Evolutionary conservation across 2,113 vertebrate species (phyloP), one percentile per base, ranked within the genome.

Genomic region (Macquaria ambigua): DNA sequence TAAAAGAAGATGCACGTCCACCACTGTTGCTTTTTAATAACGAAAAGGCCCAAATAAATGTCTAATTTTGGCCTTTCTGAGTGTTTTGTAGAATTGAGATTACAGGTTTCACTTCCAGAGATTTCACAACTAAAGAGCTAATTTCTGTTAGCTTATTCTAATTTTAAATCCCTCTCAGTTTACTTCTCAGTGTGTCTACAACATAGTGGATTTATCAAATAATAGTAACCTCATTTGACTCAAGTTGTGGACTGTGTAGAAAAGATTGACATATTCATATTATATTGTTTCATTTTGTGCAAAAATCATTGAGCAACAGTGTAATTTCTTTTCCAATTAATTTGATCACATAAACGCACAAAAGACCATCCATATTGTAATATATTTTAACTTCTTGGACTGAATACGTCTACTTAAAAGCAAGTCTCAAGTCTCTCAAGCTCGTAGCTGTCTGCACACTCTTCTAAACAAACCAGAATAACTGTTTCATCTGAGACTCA

Each of bases 351-450:
- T 3, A 53, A 31, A 12, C 64, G 23, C 31, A 52, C 50, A 75
- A 39, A 31, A 50, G 2, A 73, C 8, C 37, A 39, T 23, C 8
- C 2, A 37, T 71, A 62, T 48, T 67, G 9, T 56, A 39, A 55
- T 37, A 18, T 28, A 0, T 61, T 84, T 70, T 25, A 74, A 71
- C 37, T 74, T 74, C 3, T 46, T 76, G 67, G 48, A 58, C 81
- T 84, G 34, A 84, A 66, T 79, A 61, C 9, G 21, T 87, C 68
- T 56, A 7, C 76, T 71, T 83, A 12, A 82, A 87, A 83, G 62
- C 5, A 50, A 21, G 6, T 34, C 41, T 79, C n/a, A 55, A 43
- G 10, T 50, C 69, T 72, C 20, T 55, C 15, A 72, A 11, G 75
- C 50, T 77, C 39, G 20, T 1, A 69, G 37, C 59, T 70, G 50